Conservation (phyloP, 2,888 invertebrate species). For the Entomobrya multifasciata region DNA sequence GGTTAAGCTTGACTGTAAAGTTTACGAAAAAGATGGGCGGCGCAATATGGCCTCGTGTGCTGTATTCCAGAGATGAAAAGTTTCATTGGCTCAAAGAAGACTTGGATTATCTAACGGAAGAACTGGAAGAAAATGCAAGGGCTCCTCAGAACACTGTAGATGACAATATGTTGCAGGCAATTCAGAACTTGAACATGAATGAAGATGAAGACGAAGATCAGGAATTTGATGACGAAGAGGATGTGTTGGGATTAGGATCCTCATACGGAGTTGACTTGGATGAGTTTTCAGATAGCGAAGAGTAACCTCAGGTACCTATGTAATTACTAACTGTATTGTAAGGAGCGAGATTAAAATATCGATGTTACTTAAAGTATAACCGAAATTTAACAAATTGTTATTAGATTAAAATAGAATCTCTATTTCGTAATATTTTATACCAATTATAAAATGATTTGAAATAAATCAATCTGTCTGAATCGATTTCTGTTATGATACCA, state of each 20-base stretch:
- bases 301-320: no score
- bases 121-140: no score
- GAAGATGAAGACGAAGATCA: background rate
- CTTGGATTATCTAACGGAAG: background rate
- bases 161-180: slow-evolving; percentile 10
- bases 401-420: no score
- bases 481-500: no score
- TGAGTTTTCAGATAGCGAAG: no score
- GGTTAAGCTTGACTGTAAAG: background rate
- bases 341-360: no score
- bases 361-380: no score
- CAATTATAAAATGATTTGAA: no score
- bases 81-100: slow-evolving; percentile 46
- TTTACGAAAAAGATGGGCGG: slow-evolving; percentile 41
- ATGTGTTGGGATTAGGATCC: background rate
- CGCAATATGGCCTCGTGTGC: slow-evolving; percentile 12
- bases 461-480: no score
- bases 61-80: slow-evolving; percentile 23
- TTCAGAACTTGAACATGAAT: background rate
- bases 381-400: no score
- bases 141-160: background rate
- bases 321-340: no score
- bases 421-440: no score
- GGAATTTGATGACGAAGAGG: slow-evolving; percentile 5
- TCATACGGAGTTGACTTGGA: background rate